Base-by-base conservation (phyloP, 2,888 invertebrate species). In the Drosophila atroscutellata region DNA sequence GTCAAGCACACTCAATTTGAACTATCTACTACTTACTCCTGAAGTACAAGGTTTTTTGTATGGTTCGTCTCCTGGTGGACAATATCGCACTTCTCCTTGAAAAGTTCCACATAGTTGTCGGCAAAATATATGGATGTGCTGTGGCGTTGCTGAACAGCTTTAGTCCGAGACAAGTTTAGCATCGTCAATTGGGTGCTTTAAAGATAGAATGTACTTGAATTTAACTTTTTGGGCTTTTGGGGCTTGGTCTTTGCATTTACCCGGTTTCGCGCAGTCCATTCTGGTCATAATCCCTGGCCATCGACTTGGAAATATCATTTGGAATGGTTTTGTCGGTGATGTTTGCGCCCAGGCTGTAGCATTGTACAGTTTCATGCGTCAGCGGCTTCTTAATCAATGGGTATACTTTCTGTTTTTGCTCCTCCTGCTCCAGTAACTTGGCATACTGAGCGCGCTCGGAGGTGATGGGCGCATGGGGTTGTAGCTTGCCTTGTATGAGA, bases 21-120 rank as follows among this genome's bases (percentile, higher is more conserved):
- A 18, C 6, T n/a, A 11, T 7, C 2, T 5, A 20, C 15, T 4
- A 58, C 77, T 75, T 67, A 84, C 89, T 78, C 74, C 0, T 50
- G 2, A 0, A 42, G 1, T 1, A 79, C 68, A 3, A 72, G 1
- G 13, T 37, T 34, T 8, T 52, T 72, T 1, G n/a, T 37, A 26
- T 68, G 69, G 2, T 55, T 60, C 0, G 32, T 3, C 30, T 79
- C 70, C 61, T 59, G 8, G 0, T 60, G 56, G 7, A 9, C 6
- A 0, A 69, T 69, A 0, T 30, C 55, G 7, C 37, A 39, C 18
- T 66, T 71, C n/a, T 72, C 20, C 0, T n/a, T 60, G 4, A 74
- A 81, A 0, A 51, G 3, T 0, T 64, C 37, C 11, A 36, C 30
- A 26, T 30, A 85, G n/a, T 57, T 63, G 1, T 84, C 72, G 1